A percentile compares a stretch with the other conserved stretches of the same genome.
Conservation (phyloP, 2,113 vertebrate species). For the Sinocyclocheilus anophthalmus region DNA sequence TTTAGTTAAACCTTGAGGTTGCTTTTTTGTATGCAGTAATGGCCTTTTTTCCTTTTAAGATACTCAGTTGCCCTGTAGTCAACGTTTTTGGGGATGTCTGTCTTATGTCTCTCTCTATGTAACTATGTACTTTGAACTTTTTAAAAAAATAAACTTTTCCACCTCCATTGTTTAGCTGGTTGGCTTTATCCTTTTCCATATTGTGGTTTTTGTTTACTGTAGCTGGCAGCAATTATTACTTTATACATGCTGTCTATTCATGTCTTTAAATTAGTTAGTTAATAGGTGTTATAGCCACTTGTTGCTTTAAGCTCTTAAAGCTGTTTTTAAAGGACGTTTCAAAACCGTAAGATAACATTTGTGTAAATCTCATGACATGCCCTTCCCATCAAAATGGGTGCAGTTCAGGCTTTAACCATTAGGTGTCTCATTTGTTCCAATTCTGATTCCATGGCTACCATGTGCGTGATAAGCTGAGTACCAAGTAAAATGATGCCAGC, state of each 20-base stretch:
- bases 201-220: neutral
- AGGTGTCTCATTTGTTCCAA: neutral
- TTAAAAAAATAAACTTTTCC: slow-evolving; percentile 52
- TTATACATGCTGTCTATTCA: neutral
- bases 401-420: slow-evolving; percentile 3
- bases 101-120: slow-evolving; percentile 27
- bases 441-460: neutral
- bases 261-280: neutral
- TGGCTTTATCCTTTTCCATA: neutral
- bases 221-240: neutral
- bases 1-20: slow-evolving; percentile 38
- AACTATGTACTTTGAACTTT: slow-evolving; percentile 31
- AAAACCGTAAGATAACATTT: too few relatives aligned
- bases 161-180: neutral
- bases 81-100: slow-evolving; percentile 1
- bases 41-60: neutral
- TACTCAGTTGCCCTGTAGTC: neutral
- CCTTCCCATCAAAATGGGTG: neutral
- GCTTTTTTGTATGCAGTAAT: neutral
- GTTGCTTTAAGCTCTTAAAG: neutral
- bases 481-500: neutral
- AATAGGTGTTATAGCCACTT: neutral
- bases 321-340: neutral
- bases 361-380: neutral
- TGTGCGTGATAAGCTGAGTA: neutral